Percentiles rank a stretch among this genome's conserved stretches.
These are phyloP conservation scores for Paramacrobiotus metropolitanus DNA, from an alignment of 1,140 invertebrate species.

Conservation along the genomic window DNA sequence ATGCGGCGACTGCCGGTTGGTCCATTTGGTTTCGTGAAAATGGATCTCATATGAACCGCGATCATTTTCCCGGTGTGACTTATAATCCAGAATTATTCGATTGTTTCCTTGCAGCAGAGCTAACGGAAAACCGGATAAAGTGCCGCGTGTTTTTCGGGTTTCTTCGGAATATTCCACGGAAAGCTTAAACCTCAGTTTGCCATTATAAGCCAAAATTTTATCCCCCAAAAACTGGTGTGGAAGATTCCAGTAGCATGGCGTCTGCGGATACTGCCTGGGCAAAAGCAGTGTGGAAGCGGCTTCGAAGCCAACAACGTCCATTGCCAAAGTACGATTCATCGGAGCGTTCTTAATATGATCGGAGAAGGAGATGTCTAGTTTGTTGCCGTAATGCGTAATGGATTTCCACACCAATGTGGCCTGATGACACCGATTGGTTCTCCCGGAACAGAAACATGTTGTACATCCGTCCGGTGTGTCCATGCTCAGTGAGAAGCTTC, in stretches of 20 bases:
- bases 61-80: slow-evolving; percentile 22
- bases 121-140: slow-evolving; percentile 40
- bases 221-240: slow-evolving; percentile 62
- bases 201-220: slow-evolving; percentile 70
- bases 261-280: slow-evolving; percentile 29
- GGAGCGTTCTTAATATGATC: slow-evolving; percentile 11
- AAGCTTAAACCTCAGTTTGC: slow-evolving; percentile 52
- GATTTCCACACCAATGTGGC: slow-evolving; percentile 50
- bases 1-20: slow-evolving; percentile 33
- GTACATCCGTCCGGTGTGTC: slow-evolving; percentile 55
- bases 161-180: slow-evolving; percentile 33
- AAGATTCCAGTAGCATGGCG: slow-evolving; percentile 62
- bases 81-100: slow-evolving; percentile 50
- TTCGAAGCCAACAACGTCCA: slow-evolving; percentile 6
- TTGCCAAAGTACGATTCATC: slow-evolving; percentile 10
- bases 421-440: slow-evolving; percentile 46
- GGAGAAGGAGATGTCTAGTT: slow-evolving; percentile 4
- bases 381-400: slow-evolving; percentile 15
- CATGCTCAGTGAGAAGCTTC: slow-evolving; percentile 46
- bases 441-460: slow-evolving; percentile 66
- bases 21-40: slow-evolving; percentile 27
- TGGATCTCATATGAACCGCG: slow-evolving; percentile 35
- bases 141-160: slow-evolving; percentile 25
- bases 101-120: slow-evolving; percentile 57
- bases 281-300: too few species aligned